Conservation (phyloP, 2,113 vertebrate species). For the Phaethornis superciliosus region DNA sequence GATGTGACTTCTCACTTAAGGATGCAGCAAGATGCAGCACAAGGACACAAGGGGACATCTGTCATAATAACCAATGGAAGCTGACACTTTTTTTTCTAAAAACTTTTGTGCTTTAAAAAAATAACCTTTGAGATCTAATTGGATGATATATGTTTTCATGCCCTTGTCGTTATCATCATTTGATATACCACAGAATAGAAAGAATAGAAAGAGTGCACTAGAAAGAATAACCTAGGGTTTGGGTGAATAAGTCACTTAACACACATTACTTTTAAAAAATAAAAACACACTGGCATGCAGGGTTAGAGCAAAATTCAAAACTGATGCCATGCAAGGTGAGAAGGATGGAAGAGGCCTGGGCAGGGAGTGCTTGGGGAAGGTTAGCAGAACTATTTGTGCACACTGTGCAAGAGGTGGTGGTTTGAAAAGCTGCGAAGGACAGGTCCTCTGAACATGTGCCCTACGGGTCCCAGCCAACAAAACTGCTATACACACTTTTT, state of each 20-base stretch:
- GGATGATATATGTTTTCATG: constrained; percentile 74
- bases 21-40: constrained; percentile 88
- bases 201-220: constrained; percentile 55
- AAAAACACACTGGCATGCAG: constrained; percentile 31
- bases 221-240: constrained; percentile 56
- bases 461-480: constrained; percentile 6
- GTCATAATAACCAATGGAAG: constrained; percentile 98
- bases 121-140: constrained; percentile 60
- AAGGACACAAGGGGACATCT: constrained; percentile 93
- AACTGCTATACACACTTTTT: constrained; percentile 30
- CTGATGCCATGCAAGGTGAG: constrained; percentile 17
- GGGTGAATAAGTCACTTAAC: constrained; percentile 38
- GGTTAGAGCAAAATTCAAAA: constrained; percentile 44
- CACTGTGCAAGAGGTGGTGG: neutral
- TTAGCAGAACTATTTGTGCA: constrained; percentile 11
- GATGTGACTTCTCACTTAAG: constrained; percentile 92
- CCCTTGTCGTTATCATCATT: constrained; percentile 73
- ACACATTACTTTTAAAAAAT: constrained; percentile 41
- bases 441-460: neutral
- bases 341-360: constrained; percentile 26
- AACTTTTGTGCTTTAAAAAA: constrained; percentile 65
- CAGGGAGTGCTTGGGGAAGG: constrained; percentile 1
- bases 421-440: neutral
- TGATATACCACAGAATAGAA: constrained; percentile 44
- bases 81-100: constrained; percentile 80